phyloP scores from a whole-genome alignment of 2,888 invertebrate species.

The Pegoplata infirma region DNA sequence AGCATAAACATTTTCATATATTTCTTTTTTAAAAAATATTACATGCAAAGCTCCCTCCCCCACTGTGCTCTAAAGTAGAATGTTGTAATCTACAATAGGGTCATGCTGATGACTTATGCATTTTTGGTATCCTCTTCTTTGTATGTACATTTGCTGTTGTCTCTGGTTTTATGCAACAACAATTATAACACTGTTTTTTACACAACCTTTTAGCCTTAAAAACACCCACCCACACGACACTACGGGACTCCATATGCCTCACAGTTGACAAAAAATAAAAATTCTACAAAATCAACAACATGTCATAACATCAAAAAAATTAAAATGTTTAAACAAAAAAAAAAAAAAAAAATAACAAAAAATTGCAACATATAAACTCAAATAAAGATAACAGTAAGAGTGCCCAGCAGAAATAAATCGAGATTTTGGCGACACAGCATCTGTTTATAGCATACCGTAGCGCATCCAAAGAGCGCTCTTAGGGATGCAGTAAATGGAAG shows the following conservation, averaged over 20 bases:
- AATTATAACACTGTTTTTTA: conserved; percentile 48
- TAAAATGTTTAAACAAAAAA: conserved; percentile 16
- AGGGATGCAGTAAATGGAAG: no score
- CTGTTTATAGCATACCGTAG: no score
- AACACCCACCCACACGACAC: background rate
- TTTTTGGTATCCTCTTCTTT: conserved; percentile 32
- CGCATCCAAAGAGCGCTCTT: no score
- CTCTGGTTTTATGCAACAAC: conserved; percentile 43
- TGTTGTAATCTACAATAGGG: conserved; percentile 22
- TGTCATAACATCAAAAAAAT: conserved; percentile 46
- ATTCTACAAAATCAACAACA: conserved; percentile 48
- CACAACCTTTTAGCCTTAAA: conserved; percentile 33
- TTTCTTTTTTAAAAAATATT: background rate
- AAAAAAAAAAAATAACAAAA: background rate
- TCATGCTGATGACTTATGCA: conserved; percentile 52
- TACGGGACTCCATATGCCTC: no score
- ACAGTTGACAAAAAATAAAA: no score
- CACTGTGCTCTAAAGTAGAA: background rate
- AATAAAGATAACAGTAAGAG: no score
- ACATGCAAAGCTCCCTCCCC: background rate
- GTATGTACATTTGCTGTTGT: conserved; percentile 6
- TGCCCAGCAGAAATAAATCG: no score
- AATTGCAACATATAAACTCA: no score
- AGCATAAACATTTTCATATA: conserved; percentile 46
- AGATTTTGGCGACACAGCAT: no score